These are phyloP conservation scores for Pangasius sanitwongsei DNA, from an alignment of 2,797 vertebrate genomes.

Conservation along the genomic window DNA sequence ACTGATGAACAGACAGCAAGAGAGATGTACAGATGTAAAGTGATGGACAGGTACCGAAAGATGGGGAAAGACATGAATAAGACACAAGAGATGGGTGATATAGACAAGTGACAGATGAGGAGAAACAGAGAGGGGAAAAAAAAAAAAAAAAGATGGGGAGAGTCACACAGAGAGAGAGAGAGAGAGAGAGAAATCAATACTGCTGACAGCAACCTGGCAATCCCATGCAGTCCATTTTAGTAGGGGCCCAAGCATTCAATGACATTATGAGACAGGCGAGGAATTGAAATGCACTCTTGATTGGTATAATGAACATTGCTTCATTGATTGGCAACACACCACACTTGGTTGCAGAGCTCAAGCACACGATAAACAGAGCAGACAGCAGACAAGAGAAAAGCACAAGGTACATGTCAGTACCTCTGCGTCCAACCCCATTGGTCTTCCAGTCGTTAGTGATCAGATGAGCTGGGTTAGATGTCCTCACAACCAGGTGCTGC, in stretches of 20 bases:
- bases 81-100: not conserved
- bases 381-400: not conserved
- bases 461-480: conserved; percentile 91
- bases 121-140: not conserved
- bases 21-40: not conserved
- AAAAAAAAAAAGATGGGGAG: not conserved
- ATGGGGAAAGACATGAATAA: not conserved
- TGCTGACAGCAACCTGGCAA: conserved; percentile 46
- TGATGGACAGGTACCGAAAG: not conserved
- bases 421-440: conserved; percentile 94
- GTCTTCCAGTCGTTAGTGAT: conserved; percentile 91
- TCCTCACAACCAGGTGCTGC: conserved; percentile 97
- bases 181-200: conserved; percentile 46
- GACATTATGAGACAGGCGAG: conserved; percentile 44
- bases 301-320: conserved; percentile 31
- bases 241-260: conserved; percentile 26
- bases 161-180: not conserved
- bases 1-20: conserved; percentile 73
- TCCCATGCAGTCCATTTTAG: conserved; percentile 29
- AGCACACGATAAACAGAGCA: conserved; percentile 13
- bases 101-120: not conserved
- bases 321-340: conserved; percentile 26
- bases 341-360: not conserved
- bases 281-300: conserved; percentile 47
- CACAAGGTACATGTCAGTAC: conserved; percentile 66